phyloP scores from a whole-genome alignment of 2,797 vertebrate species.

The Distichodus sexfasciatus region DNA sequence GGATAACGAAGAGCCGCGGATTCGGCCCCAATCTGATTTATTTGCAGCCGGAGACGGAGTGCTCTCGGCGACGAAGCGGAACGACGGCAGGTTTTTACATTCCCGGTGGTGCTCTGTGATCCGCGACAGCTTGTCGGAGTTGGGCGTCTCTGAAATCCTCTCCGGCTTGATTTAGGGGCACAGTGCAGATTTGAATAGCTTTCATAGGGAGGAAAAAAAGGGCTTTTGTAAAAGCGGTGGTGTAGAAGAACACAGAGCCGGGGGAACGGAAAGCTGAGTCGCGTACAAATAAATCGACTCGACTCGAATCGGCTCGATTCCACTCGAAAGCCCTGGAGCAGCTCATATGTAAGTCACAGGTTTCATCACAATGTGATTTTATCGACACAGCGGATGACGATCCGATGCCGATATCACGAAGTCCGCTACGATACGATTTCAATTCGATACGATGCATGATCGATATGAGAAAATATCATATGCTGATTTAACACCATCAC shows the following conservation, averaged over 20 bases:
- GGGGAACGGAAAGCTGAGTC: constrained; percentile 33
- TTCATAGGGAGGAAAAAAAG: constrained; percentile 43
- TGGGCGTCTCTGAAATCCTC: constrained; percentile 32
- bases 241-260: constrained; percentile 34
- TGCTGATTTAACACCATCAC: no score
- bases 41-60: constrained; percentile 46
- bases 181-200: constrained; percentile 40
- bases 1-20: constrained; percentile 47
- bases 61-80: constrained; percentile 67
- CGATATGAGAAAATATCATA: no score
- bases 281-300: constrained; percentile 36
- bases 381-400: no score
- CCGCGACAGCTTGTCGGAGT: constrained; percentile 52
- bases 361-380: no score
- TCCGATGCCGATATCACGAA: no score
- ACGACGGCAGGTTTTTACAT: constrained; percentile 58
- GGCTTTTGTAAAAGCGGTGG: constrained; percentile 32
- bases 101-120: constrained; percentile 56
- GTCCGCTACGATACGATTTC: no score
- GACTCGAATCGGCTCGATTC: no score
- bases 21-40: constrained; percentile 67
- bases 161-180: constrained; percentile 44
- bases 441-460: no score
- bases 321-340: no score
- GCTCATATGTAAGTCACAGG: no score